Percentiles rank a stretch among this genome's conserved stretches.
These are phyloP conservation scores for Galeruca laticollis DNA, from an alignment of 2,888 invertebrate species.

Conservation along the genomic window DNA sequence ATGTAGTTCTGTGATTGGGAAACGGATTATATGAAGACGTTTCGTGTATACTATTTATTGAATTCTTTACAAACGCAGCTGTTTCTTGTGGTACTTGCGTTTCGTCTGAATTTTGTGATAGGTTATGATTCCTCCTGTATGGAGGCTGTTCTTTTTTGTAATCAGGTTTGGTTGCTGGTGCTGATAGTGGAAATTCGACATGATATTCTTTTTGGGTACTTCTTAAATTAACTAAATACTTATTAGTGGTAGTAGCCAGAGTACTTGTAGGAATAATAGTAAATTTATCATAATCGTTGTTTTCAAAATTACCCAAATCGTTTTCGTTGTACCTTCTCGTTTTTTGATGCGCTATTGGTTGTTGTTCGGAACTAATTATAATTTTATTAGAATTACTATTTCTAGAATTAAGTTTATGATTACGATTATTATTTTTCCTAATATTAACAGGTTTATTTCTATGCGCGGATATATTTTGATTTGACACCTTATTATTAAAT, in stretches of 20 bases:
- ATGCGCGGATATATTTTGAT: not conserved
- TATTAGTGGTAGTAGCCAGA: conserved; percentile 11
- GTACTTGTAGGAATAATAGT: not conserved
- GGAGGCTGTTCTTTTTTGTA: not conserved
- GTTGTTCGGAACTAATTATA: conserved; percentile 10
- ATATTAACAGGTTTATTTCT: not conserved
- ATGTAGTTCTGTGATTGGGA: conserved; percentile 63
- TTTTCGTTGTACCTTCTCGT: conserved; percentile 46
- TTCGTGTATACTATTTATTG: conserved; percentile 55
- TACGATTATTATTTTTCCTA: conserved; percentile 28
- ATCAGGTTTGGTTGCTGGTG: conserved; percentile 36
- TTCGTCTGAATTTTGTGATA: conserved; percentile 61
- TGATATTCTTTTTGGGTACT: conserved; percentile 57
- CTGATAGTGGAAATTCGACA: conserved; percentile 42
- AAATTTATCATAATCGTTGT: conserved; percentile 31
- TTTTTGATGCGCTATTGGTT: conserved; percentile 28
- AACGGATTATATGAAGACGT: conserved; percentile 54
- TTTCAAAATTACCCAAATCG: conserved; percentile 46
- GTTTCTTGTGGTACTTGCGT: conserved; percentile 82
- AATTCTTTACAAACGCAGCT: conserved; percentile 77
- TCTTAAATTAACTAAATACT: conserved; percentile 23
- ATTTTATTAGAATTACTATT: conserved; percentile 31
- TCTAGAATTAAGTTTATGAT: conserved; percentile 27
- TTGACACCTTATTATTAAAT: conserved; percentile 11
- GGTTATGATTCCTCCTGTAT: not conserved